phyloP scores from a whole-genome alignment of 2,113 vertebrate species.

The Cryptoleucopteryx plumbea region DNA sequence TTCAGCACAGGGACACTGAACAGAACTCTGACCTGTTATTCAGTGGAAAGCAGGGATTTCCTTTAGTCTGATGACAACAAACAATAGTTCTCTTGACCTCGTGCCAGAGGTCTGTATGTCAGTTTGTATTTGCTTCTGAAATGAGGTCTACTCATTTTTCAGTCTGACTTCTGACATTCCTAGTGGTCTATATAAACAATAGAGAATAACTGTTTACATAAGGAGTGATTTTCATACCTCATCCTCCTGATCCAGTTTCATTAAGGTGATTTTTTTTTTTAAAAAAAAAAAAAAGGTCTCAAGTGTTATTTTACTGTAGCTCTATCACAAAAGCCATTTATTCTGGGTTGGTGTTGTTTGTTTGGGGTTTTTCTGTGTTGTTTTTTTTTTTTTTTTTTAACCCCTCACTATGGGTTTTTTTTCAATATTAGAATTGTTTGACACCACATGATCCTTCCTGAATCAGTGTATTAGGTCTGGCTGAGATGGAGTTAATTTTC shows the following conservation, averaged over 20 bases:
- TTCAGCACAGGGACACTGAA: not conserved
- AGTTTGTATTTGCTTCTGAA: constrained; percentile 5
- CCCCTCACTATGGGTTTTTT: too few species aligned
- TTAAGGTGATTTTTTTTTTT: not conserved
- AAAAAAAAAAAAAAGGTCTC: not conserved
- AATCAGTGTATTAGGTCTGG: too few species aligned
- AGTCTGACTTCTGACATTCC: not conserved
- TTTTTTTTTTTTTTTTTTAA: too few species aligned
- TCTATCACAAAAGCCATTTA: not conserved
- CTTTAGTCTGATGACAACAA: not conserved
- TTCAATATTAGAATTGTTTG: too few species aligned
- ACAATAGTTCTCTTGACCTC: not conserved
- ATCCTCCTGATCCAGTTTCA: not conserved
- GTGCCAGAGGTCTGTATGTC: not conserved
- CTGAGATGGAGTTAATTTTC: too few species aligned
- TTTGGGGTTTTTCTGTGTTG: too few species aligned
- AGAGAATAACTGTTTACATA: not conserved
- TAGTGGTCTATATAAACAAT: not conserved
- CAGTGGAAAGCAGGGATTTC: not conserved
- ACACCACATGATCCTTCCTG: too few species aligned
- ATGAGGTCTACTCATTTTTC: not conserved
- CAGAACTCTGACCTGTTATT: not conserved
- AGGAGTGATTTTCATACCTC: not conserved
- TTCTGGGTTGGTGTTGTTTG: not conserved
- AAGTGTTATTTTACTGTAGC: not conserved